These are phyloP conservation scores for Apus apus DNA, from an alignment of 2,113 vertebrate species.

Conservation along the genomic window DNA sequence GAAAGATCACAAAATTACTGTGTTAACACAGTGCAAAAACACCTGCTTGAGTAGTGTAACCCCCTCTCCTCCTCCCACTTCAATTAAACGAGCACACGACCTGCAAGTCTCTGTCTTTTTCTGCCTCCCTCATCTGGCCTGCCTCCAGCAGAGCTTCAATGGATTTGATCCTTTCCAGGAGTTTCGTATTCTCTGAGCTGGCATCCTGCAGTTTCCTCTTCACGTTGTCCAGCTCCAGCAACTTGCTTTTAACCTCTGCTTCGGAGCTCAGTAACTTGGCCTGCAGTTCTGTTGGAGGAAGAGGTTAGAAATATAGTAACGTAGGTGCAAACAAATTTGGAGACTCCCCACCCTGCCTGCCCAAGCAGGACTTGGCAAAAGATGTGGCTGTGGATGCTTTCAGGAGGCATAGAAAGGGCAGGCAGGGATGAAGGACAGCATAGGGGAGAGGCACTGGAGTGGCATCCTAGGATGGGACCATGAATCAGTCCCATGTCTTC, in stretches of 20 bases:
- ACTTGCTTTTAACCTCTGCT: slow-evolving; percentile 77
- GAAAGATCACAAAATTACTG: background rate
- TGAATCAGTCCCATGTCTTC: fast-evolving
- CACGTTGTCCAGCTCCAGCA: slow-evolving; percentile 78
- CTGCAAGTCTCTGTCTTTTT: slow-evolving; percentile 73
- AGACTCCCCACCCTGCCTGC: background rate
- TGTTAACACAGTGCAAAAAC: background rate
- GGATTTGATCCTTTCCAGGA: slow-evolving; percentile 82
- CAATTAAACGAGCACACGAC: slow-evolving; percentile 18
- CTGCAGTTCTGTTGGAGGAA: slow-evolving; percentile 79
- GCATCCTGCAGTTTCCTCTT: slow-evolving; percentile 80
- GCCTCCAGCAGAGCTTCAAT: slow-evolving; percentile 88
- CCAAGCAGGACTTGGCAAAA: background rate
- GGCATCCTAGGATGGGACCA: background rate
- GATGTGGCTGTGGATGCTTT: background rate
- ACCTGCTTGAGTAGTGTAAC: background rate
- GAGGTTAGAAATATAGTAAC: background rate
- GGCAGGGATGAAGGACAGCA: background rate
- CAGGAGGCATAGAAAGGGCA: background rate
- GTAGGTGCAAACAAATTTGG: background rate
- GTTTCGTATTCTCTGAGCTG: slow-evolving; percentile 78
- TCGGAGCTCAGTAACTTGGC: slow-evolving; percentile 78
- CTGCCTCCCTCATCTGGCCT: slow-evolving; percentile 74
- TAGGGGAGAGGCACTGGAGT: fast-evolving
- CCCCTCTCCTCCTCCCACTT: background rate